Evolutionary conservation across 2,113 vertebrate genomes (phyloP).

Genomic region (Aldabrachelys gigantea): DNA sequence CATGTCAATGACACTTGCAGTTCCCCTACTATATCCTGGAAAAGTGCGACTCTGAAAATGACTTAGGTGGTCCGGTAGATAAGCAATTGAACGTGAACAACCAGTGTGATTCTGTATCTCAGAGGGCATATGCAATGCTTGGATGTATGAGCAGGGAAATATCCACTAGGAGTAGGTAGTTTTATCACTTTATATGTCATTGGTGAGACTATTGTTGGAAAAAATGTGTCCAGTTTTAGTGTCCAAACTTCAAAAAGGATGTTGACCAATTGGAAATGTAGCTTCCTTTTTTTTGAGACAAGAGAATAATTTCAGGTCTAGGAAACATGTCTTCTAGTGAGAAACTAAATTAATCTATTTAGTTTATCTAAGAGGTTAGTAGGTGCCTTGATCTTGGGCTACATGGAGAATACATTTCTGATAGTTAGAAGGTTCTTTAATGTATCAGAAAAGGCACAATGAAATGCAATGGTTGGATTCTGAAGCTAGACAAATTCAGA

Average conservation of each 20-base stretch:
- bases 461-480: fast-evolving
- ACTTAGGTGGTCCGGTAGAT: neutral
- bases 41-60: neutral
- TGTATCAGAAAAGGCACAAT: fast-evolving
- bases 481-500: neutral
- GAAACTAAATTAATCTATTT: fast-evolving
- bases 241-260: neutral
- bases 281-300: neutral
- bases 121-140: neutral
- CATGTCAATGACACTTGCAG: neutral
- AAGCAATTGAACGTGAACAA: neutral
- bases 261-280: fast-evolving
- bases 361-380: neutral
- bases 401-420: neutral
- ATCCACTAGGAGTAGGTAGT: neutral
- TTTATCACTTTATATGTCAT: neutral
- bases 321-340: neutral
- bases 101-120: neutral
- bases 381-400: neutral
- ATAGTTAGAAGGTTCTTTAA: neutral
- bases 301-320: neutral
- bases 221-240: neutral
- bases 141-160: neutral
- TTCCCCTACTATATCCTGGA: neutral
- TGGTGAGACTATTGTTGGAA: neutral